Conservation (phyloP, 2,797 vertebrate species). For the Sternotherus odoratus region DNA sequence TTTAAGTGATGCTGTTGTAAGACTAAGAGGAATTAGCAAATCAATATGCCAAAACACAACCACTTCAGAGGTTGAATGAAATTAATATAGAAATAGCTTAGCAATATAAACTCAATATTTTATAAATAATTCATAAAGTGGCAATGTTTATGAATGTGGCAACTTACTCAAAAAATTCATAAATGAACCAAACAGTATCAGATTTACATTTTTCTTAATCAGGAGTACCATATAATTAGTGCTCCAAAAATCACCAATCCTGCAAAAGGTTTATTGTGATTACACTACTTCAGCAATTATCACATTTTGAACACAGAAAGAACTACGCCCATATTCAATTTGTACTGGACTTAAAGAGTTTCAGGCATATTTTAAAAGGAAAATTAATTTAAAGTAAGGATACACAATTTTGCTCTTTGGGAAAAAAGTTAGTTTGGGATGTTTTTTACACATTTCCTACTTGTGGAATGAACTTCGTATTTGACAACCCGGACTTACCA, state of each 20-base stretch:
- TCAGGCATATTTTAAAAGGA: neutral
- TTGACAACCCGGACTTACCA: neutral
- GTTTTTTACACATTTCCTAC: neutral
- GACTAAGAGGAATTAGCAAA: neutral
- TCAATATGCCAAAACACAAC: neutral
- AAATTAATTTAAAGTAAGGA: neutral
- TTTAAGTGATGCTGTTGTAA: neutral
- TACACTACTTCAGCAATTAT: neutral
- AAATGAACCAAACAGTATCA: neutral
- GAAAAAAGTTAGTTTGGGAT: fast-evolving
- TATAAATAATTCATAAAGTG: neutral
- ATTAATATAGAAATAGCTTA: neutral
- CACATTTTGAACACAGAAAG: neutral
- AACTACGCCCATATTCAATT: neutral
- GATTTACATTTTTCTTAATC: neutral
- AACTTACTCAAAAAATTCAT: neutral
- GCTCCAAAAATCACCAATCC: fast-evolving
- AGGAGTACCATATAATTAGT: neutral
- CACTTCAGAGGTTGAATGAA: neutral
- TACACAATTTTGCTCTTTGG: neutral
- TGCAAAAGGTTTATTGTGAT: neutral
- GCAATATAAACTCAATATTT: neutral
- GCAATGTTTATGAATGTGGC: neutral
- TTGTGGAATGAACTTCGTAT: neutral
- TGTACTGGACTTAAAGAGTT: neutral